phyloP scores from a whole-genome alignment of 2,113 vertebrate genomes.

The Solenodon paradoxus region DNA sequence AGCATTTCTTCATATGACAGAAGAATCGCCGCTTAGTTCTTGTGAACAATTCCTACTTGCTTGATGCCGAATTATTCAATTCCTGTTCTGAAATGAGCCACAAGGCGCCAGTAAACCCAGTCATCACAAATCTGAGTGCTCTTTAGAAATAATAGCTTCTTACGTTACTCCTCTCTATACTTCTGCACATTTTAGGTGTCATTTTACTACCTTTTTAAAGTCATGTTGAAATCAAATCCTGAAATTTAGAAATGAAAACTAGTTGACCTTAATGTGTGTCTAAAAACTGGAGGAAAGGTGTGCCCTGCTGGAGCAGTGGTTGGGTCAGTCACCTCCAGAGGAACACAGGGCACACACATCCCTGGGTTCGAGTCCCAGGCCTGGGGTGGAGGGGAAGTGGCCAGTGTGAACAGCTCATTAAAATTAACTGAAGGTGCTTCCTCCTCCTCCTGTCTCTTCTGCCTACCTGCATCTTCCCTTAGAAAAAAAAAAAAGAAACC shows the following conservation, averaged over 20 bases:
- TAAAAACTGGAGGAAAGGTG: background rate
- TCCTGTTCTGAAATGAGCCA: background rate
- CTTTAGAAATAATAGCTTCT: background rate
- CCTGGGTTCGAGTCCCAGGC: too few relatives aligned
- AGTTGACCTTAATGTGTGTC: background rate
- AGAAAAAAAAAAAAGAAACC: constrained; percentile 34
- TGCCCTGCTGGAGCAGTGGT: too few relatives aligned
- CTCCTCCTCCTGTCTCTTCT: too few relatives aligned
- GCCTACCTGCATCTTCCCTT: too few relatives aligned
- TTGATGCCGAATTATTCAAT: background rate
- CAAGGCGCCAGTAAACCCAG: background rate
- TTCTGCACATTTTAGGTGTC: background rate
- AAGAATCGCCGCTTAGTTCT: background rate
- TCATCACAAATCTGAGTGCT: background rate
- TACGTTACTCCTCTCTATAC: background rate
- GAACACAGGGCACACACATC: too few relatives aligned
- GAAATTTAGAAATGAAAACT: constrained; percentile 24
- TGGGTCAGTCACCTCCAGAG: too few relatives aligned
- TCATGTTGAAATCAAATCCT: background rate
- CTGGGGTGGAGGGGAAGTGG: too few relatives aligned
- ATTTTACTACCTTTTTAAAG: background rate
- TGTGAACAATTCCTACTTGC: background rate
- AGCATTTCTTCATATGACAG: background rate
- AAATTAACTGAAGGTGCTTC: too few relatives aligned
- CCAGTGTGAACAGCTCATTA: too few relatives aligned